Percentiles rank a stretch among this genome's conserved stretches.
These are phyloP conservation scores for Heteronetta atricapilla DNA, from an alignment of 2,113 vertebrate genomes.

Conservation along the genomic window DNA sequence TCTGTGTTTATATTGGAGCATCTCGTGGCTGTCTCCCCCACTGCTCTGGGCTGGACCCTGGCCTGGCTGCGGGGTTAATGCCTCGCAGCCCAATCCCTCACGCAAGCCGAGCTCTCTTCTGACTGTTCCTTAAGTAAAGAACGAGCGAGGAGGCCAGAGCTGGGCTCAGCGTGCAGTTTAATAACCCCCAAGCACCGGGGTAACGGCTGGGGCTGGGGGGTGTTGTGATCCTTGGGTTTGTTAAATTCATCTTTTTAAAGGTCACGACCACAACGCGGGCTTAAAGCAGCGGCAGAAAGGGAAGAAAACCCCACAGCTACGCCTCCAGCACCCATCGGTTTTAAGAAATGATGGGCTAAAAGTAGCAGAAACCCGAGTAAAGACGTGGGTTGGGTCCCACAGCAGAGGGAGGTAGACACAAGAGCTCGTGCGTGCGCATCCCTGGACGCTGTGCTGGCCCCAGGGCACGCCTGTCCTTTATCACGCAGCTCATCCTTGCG, in stretches of 20 bases:
- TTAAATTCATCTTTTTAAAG: not conserved
- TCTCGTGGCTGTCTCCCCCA: not conserved
- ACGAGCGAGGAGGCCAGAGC: not conserved
- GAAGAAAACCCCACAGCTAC: not conserved
- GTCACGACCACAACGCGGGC: not conserved
- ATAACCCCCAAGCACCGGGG: not conserved
- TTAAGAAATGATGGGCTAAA: not conserved
- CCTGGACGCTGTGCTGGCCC: rapidly evolving
- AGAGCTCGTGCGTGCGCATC: not conserved
- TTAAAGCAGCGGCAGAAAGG: not conserved
- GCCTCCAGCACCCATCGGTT: not conserved
- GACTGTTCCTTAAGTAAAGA: not conserved
- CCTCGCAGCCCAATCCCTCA: not conserved
- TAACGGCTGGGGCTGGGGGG: not conserved
- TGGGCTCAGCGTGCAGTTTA: not conserved
- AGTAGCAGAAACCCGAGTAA: not conserved
- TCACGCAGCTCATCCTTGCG: not conserved
- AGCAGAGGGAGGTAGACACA: not conserved
- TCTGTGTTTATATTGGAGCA: not conserved
- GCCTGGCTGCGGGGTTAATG: not conserved
- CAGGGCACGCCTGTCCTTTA: not conserved
- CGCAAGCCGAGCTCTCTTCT: not conserved
- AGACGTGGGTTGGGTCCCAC: not conserved
- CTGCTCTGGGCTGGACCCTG: not conserved
- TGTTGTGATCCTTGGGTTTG: not conserved